phyloP scores from a whole-genome alignment of 2,888 invertebrate species.

The Lithosia quadra region DNA sequence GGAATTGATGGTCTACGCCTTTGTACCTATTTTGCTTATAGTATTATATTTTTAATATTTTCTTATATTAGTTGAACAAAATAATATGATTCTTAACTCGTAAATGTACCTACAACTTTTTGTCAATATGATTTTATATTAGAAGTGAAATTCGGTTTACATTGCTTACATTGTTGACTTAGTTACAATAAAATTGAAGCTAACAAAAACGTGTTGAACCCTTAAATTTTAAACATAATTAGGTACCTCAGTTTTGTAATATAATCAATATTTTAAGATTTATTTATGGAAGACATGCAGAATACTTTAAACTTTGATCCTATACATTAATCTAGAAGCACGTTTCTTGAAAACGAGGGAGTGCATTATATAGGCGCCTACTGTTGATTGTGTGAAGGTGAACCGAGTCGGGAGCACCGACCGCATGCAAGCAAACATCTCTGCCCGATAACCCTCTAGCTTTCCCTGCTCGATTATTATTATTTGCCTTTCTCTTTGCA shows the following conservation, averaged over 20 bases:
- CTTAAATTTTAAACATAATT: no score
- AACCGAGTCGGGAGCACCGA: constrained; percentile 41
- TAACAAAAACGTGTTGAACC: no score
- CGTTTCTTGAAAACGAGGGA: constrained; percentile 29
- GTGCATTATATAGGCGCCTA: constrained; percentile 30
- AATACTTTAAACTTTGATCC: constrained; percentile 11
- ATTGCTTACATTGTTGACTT: no score
- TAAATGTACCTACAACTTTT: no score
- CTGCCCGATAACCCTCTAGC: constrained; percentile 60
- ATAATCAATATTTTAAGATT: not conserved
- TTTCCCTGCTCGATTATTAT: constrained; percentile 66
- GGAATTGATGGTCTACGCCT: constrained; percentile 74
- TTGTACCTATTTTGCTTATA: constrained; percentile 48
- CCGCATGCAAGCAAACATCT: constrained; percentile 59
- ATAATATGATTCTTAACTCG: no score
- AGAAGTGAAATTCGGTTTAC: no score
- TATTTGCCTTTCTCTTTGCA: constrained; percentile 70
- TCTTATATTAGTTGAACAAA: no score
- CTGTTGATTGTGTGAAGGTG: constrained; percentile 33
- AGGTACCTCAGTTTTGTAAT: no score
- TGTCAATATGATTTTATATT: no score
- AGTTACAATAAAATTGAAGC: no score
- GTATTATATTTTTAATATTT: constrained; percentile 30
- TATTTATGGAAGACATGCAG: rapidly evolving
- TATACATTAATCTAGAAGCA: constrained; percentile 25